Evolutionary conservation across 2,888 invertebrate species (phyloP), one percentile per base, ranked within the genome.

Genomic region (Torymus aiolomorphi): DNA sequence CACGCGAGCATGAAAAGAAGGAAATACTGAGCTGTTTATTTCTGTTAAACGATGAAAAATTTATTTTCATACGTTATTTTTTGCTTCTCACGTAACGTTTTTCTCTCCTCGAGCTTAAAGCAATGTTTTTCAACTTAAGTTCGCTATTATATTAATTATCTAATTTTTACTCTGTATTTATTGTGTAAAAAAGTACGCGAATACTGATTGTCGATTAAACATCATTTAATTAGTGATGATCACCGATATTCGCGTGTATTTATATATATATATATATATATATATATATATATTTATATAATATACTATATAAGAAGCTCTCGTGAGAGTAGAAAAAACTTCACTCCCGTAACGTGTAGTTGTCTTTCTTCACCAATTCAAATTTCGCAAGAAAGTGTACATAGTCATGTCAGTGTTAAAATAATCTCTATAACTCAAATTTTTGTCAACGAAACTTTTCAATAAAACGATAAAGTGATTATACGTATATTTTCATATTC

Each of bases 131-230:
- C 82, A 63, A 13, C 57, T 80, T 42, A 42, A 81, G 59, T 71
- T 70, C 63, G 63, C 70, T 80, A 81, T 42, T 42, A 66, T 42
- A 66, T 66, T 83, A 74, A 75, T 77, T 71, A 75, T 78, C 76
- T 80, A 79, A 61, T 76, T 80, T 59, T 67, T 61, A 24, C 59
- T 73, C 14, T 71, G 75, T 69, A 76, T 76, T 74, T 20, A 71
- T 66, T 4, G 18, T 71, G 52, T 79, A 79, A 79, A 63, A 70
- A 76, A 72, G 18, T 78, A 78, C 61, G 69, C 69, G 71, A 78
- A 63, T 59, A 63, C 5, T 78, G 73, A 76, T 81, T 81, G 69
- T 81, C 78, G 54, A 65, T 69, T 69, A 70, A 78, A 81, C 20
- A 76, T 42, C 5, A 72, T 52, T 59, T 31, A 20, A 24, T 52